Base-by-base conservation (phyloP, 2,888 invertebrate genomes). In the Idaea dimidiata region DNA sequence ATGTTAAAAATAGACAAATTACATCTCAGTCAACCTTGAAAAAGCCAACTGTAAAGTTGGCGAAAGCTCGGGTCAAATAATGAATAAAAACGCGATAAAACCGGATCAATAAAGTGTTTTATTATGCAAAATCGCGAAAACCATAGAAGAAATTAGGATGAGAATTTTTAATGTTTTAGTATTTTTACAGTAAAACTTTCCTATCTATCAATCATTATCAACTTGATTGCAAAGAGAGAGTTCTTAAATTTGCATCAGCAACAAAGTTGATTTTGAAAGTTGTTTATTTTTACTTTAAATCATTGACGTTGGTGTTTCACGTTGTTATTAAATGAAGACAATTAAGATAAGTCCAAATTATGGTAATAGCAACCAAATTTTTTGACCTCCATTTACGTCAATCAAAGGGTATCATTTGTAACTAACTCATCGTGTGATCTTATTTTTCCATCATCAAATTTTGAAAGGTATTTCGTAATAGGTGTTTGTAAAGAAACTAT, bases 341-440 rank as follows among this genome's bases (percentile, higher is more conserved):
- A 75, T 73, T 70, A 72, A 75, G 71, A 73, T 73, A 68, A 70
- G 16, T 66, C 53, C 17, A 53, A 54, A 54, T 66, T 67, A 62
- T 65, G 58, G 66, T 65, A 70, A 63, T 62, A 66, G 71, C 72
- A 74, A 75, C 79, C 66, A 74, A 80, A 78, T 71, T 69, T 76
- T 78, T 68, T 81, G 80, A 85, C 81, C 84, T 74, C 62, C 71
- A 63, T 59, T 77, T 81, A 67, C 84, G 86, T 86, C 84, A 86
- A 77, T 73, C 66, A 73, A 65, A 82, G 82, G 82, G 77, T 85
- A 84, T 84, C 83, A 33, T 61, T 54, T 53, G 8, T 24, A 24
- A 24, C 14, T 43, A 43, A 43, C 10, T 43, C 2, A 14, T 8
- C 43, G 10, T 10, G 14, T 10, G 14, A 43, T 43, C 7, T 43